phyloP scores from a whole-genome alignment of 1,140 invertebrate species.

The Harpegnathos saltator region DNA sequence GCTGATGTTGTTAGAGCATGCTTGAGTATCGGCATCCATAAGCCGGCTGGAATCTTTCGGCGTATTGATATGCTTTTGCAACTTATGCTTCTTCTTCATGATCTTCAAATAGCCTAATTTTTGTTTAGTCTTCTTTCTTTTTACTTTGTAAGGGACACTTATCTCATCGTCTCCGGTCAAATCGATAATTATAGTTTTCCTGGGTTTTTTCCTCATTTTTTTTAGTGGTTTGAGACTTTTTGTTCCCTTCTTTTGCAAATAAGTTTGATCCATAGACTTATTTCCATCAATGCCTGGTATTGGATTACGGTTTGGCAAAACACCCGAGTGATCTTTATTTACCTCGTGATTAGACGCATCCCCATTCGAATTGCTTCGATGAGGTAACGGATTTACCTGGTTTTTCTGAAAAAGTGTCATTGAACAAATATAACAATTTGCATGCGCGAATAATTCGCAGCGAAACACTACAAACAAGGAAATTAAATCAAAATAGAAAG shows the following conservation, averaged over 20 bases:
- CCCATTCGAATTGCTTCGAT: not conserved
- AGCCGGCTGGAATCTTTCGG: constrained; percentile 67
- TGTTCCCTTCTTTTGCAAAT: constrained; percentile 6
- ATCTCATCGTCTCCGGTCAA: constrained; percentile 76
- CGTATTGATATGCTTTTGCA: constrained; percentile 50
- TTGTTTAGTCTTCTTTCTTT: constrained; percentile 60
- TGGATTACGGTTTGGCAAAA: constrained; percentile 10
- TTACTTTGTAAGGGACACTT: constrained; percentile 22
- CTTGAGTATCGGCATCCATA: constrained; percentile 73
- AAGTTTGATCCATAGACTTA: constrained; percentile 26
- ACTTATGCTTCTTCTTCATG: constrained; percentile 55
- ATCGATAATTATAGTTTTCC: constrained; percentile 77
- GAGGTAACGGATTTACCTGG: constrained; percentile 5
- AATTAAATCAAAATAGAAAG: not conserved
- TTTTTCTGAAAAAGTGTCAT: constrained; percentile 24
- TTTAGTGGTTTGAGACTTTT: constrained; percentile 58
- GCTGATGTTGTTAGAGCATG: constrained; percentile 57
- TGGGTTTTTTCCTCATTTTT: constrained; percentile 63
- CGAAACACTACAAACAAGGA: constrained; percentile 6
- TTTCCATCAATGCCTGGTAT: not conserved
- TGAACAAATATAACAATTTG: not conserved
- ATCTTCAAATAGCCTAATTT: constrained; percentile 72
- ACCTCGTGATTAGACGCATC: constrained; percentile 10
- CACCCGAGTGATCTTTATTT: constrained; percentile 13
- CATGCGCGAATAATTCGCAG: not conserved